Conservation (phyloP, 2,797 vertebrate genomes). For the Anableps anableps region DNA sequence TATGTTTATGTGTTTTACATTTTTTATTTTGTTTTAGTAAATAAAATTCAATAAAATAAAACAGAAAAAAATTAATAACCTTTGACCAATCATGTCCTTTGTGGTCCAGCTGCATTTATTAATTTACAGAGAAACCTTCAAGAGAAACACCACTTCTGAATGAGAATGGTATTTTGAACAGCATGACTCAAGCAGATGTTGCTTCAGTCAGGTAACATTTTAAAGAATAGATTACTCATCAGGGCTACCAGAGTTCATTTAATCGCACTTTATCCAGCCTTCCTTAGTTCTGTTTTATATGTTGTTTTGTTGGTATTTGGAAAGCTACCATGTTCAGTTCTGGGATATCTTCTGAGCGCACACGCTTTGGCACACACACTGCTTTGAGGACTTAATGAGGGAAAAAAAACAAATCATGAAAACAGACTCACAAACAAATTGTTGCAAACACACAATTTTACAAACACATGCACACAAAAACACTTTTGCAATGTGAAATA, state of each 20-base stretch:
- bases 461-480: constrained; percentile 14
- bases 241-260: neutral
- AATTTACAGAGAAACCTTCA: neutral
- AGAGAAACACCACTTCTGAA: neutral
- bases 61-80: neutral
- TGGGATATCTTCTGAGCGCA: constrained; percentile 64
- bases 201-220: constrained; percentile 4
- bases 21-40: neutral
- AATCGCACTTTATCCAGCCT: constrained; percentile 23
- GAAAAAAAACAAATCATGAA: constrained; percentile 60
- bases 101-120: neutral
- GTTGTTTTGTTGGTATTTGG: constrained; percentile 45
- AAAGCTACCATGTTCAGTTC: constrained; percentile 46
- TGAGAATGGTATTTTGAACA: neutral
- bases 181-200: neutral
- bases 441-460: constrained; percentile 5
- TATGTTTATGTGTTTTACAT: neutral
- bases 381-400: constrained; percentile 47
- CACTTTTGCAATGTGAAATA: constrained; percentile 4
- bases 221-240: neutral
- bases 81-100: neutral
- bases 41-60: neutral
- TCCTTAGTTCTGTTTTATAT: constrained; percentile 20
- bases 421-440: constrained; percentile 30
- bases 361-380: constrained; percentile 42